Percentiles rank a stretch among this genome's conserved stretches.
Conservation (phyloP, 2,888 invertebrate species). For the Tenthredo scrophulariae region DNA sequence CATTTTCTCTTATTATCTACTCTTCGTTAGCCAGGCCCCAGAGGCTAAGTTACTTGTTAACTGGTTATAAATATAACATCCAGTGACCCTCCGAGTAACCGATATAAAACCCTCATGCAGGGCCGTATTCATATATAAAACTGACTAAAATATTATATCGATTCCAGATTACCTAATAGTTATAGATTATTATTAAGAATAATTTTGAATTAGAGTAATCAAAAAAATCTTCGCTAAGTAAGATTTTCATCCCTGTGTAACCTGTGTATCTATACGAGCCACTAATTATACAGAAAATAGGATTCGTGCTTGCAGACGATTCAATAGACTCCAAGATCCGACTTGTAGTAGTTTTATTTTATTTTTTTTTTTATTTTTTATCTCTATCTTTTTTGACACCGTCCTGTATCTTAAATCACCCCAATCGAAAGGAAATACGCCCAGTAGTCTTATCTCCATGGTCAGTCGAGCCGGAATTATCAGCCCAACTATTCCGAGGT, state of each 20-base stretch:
- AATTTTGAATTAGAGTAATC: too few relatives aligned
- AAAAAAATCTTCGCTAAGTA: too few relatives aligned
- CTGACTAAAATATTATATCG: neutral
- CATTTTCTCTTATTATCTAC: slow-evolving; percentile 18
- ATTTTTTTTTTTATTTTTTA: neutral
- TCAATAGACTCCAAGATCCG: neutral
- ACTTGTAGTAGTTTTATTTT: neutral
- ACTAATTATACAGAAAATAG: too few relatives aligned
- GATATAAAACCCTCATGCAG: slow-evolving; percentile 11
- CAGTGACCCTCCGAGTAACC: slow-evolving; percentile 18
- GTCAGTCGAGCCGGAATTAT: slow-evolving; percentile 1
- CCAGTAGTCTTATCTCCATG: slow-evolving; percentile 7
- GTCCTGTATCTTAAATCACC: neutral
- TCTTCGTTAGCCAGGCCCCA: neutral
- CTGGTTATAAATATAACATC: slow-evolving; percentile 21
- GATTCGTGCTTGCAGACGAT: neutral
- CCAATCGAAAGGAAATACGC: slow-evolving; percentile 9
- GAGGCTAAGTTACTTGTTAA: slow-evolving; percentile 1
- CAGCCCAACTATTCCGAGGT: neutral
- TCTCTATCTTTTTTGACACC: neutral
- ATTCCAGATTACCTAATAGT: too few relatives aligned
- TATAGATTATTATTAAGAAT: too few relatives aligned
- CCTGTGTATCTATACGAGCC: too few relatives aligned
- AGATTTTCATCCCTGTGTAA: too few relatives aligned
- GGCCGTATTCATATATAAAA: neutral